phyloP scores from a whole-genome alignment of 1,140 invertebrate genomes.

The Listronotus oregonensis region DNA sequence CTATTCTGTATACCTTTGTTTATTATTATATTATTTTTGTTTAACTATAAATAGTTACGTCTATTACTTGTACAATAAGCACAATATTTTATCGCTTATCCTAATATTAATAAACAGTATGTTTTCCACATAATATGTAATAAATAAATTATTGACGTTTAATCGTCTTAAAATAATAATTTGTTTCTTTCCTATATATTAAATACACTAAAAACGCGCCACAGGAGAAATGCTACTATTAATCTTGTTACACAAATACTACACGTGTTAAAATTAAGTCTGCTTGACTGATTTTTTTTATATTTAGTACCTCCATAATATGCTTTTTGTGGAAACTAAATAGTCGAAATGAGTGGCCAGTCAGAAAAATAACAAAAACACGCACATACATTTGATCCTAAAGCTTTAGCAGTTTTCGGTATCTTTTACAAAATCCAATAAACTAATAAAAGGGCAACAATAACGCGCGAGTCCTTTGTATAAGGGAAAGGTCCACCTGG shows the following conservation, averaged over 20 bases:
- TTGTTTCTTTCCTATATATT: no score
- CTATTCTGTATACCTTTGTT: no score
- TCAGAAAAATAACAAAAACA: slow-evolving; percentile 33
- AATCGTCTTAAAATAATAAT: no score
- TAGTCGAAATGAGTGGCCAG: slow-evolving; percentile 41
- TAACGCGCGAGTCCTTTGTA: slow-evolving; percentile 40
- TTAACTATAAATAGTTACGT: no score
- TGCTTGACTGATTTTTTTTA: slow-evolving; percentile 25
- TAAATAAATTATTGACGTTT: no score
- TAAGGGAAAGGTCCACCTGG: slow-evolving; percentile 34
- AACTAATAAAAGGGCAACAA: slow-evolving; percentile 43
- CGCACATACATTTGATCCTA: slow-evolving; percentile 11
- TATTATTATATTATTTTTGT: no score
- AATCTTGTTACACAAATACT: slow-evolving; percentile 28
- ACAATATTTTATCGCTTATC: no score
- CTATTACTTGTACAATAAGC: no score
- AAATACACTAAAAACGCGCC: background rate
- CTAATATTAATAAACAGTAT: no score
- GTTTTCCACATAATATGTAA: no score
- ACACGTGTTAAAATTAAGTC: slow-evolving; percentile 38
- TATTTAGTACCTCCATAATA: slow-evolving; percentile 43
- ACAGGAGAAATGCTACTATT: slow-evolving; percentile 7
- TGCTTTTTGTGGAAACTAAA: slow-evolving; percentile 47
- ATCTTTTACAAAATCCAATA: slow-evolving; percentile 42
- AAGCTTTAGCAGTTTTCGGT: slow-evolving; percentile 32